Evolutionary conservation across 2,113 vertebrate species (phyloP).

Genomic region (Colistium nudipinnis): DNA sequence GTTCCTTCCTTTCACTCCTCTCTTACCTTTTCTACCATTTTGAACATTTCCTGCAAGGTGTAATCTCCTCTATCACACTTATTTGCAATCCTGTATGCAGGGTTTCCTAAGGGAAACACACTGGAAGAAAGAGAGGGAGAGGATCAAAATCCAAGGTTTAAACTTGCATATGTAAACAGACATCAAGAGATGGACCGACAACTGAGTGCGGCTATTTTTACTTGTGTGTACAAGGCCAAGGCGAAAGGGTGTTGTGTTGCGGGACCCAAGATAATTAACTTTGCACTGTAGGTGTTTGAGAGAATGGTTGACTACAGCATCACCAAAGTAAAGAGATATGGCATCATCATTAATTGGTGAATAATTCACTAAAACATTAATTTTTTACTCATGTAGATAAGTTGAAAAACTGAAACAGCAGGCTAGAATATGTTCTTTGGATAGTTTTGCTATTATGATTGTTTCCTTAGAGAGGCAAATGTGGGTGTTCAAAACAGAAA

Average conservation of each 20-base stretch:
- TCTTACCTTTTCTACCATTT: neutral
- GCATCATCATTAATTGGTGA: constrained; percentile 29
- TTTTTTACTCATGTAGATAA: constrained; percentile 15
- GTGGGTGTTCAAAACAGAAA: neutral
- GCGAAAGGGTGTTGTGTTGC: constrained; percentile 2
- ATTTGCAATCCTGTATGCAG: neutral
- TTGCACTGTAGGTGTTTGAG: neutral
- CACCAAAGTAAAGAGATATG: constrained; percentile 11
- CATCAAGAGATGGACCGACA: neutral
- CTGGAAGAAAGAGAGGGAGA: neutral
- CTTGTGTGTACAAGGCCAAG: neutral
- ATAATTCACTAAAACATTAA: neutral
- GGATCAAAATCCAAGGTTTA: neutral
- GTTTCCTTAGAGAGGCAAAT: neutral
- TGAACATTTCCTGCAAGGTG: neutral
- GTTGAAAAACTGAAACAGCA: constrained; percentile 31
- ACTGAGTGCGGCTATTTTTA: neutral
- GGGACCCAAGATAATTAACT: constrained; percentile 55
- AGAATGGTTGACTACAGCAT: constrained; percentile 12
- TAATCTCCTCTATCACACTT: neutral
- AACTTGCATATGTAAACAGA: constrained; percentile 9
- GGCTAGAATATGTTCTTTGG: neutral
- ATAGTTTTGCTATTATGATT: neutral
- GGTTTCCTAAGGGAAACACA: neutral
- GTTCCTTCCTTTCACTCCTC: neutral